Evolutionary conservation across 2,888 invertebrate genomes (phyloP), one percentile per base, ranked within the genome.

Genomic region (Epicampocera succincta): DNA sequence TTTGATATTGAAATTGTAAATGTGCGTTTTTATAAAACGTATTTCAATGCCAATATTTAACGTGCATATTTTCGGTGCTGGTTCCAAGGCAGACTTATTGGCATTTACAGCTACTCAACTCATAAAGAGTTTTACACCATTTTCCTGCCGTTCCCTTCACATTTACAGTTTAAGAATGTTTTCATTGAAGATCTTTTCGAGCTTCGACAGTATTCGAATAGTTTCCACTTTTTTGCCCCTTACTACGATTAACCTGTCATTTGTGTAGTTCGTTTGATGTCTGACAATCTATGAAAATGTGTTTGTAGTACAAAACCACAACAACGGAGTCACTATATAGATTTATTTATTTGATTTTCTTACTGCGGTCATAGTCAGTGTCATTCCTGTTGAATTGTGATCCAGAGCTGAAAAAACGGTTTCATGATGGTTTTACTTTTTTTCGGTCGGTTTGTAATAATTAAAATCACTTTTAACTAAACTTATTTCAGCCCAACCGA

Each of bases 281-380:
- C 58, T 54, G 61, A 40, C 65, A 74, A 74, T 65, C 56, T 40
- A 4, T 54, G 25, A 4, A 17, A 25, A 25, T 21, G 40, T 58
- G 12, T 48, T 50, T 50, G 33, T 25, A 21, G 42, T 42, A 42
- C 21, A n/a, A 9, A n/a, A 40, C 3, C 3, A 60, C 9, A 46
- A 46, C 6, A 44, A 44, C 3, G 5, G 11, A 56, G 8, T 9
- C 19, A 33, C 6, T 50, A 54, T 48, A 13, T 15, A 25, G n/a
- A 42, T 15, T 13, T 68, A 38, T 65, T 25, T 46, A 19, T 60
- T 75, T 29, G n/a, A 60, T 75, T 63, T 80, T 78, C 76, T 74
- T 73, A 71, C 63, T 72, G 56, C 52, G 66, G 61, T 40, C 17
- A 15, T 42, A 75, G 50, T 66, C 58, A 38, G 3, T 29, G 50